Percentiles rank a stretch among this genome's conserved stretches.
Conservation (phyloP, 2,113 vertebrate genomes). For the Chrysochloris asiatica region DNA sequence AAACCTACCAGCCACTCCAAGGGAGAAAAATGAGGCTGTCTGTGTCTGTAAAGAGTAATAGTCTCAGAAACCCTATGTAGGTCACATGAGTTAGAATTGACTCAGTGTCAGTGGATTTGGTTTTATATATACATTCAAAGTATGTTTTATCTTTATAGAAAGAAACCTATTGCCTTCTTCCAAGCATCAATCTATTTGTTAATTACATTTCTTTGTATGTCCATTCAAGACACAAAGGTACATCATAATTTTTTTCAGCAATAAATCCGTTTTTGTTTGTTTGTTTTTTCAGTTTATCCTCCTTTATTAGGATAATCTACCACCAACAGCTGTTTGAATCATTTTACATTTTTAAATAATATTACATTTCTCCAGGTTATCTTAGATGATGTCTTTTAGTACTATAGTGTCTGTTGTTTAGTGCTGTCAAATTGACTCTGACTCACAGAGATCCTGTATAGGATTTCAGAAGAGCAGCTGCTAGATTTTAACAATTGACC, state of each 20-base stretch:
- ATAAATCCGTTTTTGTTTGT: background rate
- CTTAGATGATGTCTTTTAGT: background rate
- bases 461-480: no score
- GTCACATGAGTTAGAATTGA: no score
- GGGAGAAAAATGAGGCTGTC: no score
- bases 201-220: background rate
- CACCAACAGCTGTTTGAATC: background rate
- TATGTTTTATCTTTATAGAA: background rate
- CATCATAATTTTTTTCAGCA: background rate
- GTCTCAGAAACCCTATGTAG: no score
- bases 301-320: background rate
- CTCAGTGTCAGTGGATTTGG: no score
- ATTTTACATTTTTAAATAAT: background rate
- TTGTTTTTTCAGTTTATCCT: background rate
- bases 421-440: no score
- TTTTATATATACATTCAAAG: no score
- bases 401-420: no score
- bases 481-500: no score
- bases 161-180: background rate
- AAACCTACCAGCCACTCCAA: no score
- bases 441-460: no score
- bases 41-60: no score
- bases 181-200: background rate
- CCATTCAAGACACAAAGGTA: background rate
- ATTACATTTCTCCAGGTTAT: background rate